Base-by-base conservation (phyloP, 2,888 invertebrate genomes). In the Scaptomyza tumidula region DNA sequence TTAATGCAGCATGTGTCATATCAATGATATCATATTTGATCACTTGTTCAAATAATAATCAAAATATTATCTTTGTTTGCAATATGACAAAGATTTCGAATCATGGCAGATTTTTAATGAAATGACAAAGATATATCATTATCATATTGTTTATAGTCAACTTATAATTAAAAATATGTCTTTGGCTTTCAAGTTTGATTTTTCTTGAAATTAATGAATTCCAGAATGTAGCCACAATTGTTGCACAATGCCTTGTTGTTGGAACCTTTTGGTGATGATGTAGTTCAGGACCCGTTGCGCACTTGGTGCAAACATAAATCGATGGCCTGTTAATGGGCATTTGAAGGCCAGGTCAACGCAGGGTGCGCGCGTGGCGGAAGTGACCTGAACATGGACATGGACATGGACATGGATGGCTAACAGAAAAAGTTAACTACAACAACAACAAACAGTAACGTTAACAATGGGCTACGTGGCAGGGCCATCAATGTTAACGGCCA, bases 401-500 rank as follows among this genome's bases (percentile, higher is more conserved):
- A 14, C 46, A 46, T 29, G 55, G 64, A 52, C 46, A 29, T 45
- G 44, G n/a, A 50, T 64, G 72, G 71, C 55, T 5, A 24, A 24
- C 24, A 24, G 2, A 41, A 59, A 35, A 45, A 37, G 49, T 33
- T 24, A 44, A 46, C 19, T 41, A 44, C 64, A 53, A 60, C 59
- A 49, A 59, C 54, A 46, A 31, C 67, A 24, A 24, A 24, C 41
- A 54, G 45, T 35, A 48, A 50, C 46, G 29, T 29, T 62, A 63
- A 74, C 75, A 75, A 71, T 50, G 64, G 64, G 29, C 44, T 44
- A 35, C 44, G 45, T 53, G 55, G 46, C 64, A 27, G 67, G 67
- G 74, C 74, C 82, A 84, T 84, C 81, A 84, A 71, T 78, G 81
- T 80, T 83, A 87, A 87, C 87, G 87, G 76, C 71, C 62, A 45